Evolutionary conservation across 2,113 vertebrate genomes (phyloP).

Genomic region (Stercorarius parasiticus): DNA sequence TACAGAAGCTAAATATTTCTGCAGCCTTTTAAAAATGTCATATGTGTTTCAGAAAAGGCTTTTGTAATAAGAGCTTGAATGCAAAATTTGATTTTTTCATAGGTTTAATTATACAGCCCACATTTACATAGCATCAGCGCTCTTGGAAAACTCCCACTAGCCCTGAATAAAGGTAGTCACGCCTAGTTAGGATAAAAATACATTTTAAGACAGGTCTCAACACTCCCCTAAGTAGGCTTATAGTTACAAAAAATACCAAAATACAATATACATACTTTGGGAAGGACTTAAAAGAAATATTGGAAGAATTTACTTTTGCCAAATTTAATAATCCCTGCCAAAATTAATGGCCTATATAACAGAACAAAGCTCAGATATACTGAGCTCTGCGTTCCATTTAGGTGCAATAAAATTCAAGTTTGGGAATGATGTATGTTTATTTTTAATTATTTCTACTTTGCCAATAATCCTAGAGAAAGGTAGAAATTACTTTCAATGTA

Average conservation of each 20-base stretch:
- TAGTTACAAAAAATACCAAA: not conserved
- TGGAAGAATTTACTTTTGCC: not conserved
- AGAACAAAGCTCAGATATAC: not conserved
- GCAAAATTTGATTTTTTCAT: not conserved
- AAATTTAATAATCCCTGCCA: not conserved
- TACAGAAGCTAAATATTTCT: not conserved
- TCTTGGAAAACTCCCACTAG: not conserved
- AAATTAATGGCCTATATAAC: not conserved
- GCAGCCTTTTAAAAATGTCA: not conserved
- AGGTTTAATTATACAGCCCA: not conserved
- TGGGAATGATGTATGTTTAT: not conserved
- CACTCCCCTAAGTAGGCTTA: not conserved
- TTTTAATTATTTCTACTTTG: not conserved
- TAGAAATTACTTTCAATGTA: not conserved
- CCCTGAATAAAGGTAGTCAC: not conserved
- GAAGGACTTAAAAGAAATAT: not conserved
- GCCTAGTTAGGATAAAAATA: not conserved
- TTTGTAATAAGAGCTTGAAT: not conserved
- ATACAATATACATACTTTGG: not conserved
- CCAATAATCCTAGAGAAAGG: not conserved
- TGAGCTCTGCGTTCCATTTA: not conserved
- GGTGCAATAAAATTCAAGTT: not conserved
- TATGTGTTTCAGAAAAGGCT: not conserved
- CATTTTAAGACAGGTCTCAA: not conserved
- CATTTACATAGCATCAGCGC: not conserved